Evolutionary conservation across 2,797 vertebrate species (phyloP).

Genomic region (Crenuchus spilurus): DNA sequence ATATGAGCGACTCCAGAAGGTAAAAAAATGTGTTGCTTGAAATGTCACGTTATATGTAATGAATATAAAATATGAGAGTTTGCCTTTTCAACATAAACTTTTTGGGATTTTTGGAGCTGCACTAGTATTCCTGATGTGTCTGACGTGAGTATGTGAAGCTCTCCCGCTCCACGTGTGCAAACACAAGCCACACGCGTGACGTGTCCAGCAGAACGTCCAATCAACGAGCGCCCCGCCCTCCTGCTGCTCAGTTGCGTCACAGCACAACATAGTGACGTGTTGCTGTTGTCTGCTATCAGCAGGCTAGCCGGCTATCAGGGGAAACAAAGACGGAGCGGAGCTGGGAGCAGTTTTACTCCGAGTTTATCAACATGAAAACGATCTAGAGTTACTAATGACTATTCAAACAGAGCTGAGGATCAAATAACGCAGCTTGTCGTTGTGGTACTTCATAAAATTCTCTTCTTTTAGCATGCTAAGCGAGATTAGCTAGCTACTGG

Average conservation of each 20-base stretch:
- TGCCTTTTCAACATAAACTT: too few species aligned
- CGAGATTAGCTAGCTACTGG: not conserved
- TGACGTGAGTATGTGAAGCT: too few species aligned
- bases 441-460: not conserved
- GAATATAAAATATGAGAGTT: too few species aligned
- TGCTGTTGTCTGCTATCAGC: not conserved
- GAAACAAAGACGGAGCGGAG: not conserved
- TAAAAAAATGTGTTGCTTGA: too few species aligned
- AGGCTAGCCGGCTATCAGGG: constrained; percentile 9
- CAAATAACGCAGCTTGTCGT: not conserved
- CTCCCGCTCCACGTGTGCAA: constrained; percentile 35
- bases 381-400: not conserved
- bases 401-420: not conserved
- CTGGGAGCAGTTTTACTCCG: too few species aligned
- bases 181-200: constrained; percentile 18
- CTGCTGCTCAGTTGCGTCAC: constrained; percentile 18
- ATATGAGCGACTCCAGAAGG: too few species aligned
- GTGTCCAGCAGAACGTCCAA: constrained; percentile 1
- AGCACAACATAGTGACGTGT: constrained; percentile 46
- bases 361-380: not conserved
- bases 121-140: too few species aligned
- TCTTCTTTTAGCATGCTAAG: not conserved
- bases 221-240: not conserved
- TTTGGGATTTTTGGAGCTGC: too few species aligned
- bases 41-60: too few species aligned